phyloP scores from a whole-genome alignment of 2,113 vertebrate species.

The Synodontis membranacea region DNA sequence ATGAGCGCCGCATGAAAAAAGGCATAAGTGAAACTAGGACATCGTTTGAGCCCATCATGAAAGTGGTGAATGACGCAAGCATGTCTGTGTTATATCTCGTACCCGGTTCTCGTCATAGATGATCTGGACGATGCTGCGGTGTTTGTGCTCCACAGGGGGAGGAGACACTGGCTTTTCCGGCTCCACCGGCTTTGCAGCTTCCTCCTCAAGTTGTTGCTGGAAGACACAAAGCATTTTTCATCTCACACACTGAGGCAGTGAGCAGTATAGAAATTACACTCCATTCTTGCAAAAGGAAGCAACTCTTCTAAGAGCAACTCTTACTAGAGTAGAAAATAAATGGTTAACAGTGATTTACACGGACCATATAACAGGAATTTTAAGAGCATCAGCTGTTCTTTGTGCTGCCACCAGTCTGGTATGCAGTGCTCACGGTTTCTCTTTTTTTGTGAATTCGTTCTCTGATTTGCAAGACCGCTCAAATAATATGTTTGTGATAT shows the following conservation, averaged over 20 bases:
- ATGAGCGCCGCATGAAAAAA: background rate
- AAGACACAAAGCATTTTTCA: conserved; percentile 63
- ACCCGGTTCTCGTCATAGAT: conserved; percentile 99
- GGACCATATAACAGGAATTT: background rate
- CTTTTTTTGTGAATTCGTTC: background rate
- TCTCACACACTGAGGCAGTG: background rate
- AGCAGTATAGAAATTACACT: no score
- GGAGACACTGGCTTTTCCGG: conserved; percentile 95
- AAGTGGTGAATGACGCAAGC: background rate
- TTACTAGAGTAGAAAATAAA: background rate
- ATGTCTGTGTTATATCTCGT: conserved; percentile 44
- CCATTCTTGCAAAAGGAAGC: background rate
- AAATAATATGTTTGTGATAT: background rate
- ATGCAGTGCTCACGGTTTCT: background rate
- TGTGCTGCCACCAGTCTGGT: background rate
- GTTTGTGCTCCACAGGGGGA: conserved; percentile 97
- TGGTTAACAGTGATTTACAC: background rate
- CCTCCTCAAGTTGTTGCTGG: conserved; percentile 99
- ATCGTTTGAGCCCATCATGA: background rate
- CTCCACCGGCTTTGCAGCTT: conserved; percentile 96
- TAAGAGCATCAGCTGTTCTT: background rate
- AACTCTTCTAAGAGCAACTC: background rate
- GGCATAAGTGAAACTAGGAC: background rate
- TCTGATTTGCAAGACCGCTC: background rate
- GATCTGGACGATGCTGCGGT: conserved; percentile 98